Evolutionary conservation across 2,113 vertebrate genomes (phyloP).

Genomic region (Chelonoidis abingdonii): DNA sequence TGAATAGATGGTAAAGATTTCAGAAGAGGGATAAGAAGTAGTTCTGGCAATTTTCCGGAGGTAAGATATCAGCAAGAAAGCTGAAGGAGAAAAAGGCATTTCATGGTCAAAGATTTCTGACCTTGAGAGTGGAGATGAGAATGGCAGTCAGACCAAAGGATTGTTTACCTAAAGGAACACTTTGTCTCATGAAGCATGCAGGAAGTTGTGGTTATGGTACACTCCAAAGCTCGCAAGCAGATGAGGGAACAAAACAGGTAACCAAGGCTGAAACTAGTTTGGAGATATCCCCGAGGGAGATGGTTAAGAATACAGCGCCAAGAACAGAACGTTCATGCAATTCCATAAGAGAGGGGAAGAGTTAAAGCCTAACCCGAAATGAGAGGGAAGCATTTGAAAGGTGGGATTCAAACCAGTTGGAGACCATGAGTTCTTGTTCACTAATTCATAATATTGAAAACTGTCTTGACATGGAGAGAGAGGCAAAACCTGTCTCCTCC

Average conservation of each 20-base stretch:
- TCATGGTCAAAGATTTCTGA: neutral
- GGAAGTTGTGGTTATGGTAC: neutral
- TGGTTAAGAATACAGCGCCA: neutral
- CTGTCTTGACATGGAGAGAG: neutral
- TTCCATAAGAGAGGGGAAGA: accelerated
- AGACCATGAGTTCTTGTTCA: neutral
- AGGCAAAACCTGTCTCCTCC: neutral
- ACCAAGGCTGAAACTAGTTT: neutral
- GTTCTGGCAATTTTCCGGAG: neutral
- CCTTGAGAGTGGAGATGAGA: neutral
- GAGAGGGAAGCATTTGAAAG: neutral
- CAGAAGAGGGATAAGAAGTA: neutral
- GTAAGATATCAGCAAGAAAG: neutral
- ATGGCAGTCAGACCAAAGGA: neutral
- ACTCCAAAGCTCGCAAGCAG: neutral
- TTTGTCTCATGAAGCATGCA: neutral
- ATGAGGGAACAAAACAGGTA: neutral
- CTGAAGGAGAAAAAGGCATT: accelerated
- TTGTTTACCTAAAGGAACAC: neutral
- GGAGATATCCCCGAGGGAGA: neutral
- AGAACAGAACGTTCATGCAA: accelerated
- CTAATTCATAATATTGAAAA: neutral
- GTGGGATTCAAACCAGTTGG: neutral
- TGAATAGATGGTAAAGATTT: neutral
- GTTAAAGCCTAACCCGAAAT: neutral